Conservation (phyloP, 1,140 invertebrate species). For the Orius insidiosus region DNA sequence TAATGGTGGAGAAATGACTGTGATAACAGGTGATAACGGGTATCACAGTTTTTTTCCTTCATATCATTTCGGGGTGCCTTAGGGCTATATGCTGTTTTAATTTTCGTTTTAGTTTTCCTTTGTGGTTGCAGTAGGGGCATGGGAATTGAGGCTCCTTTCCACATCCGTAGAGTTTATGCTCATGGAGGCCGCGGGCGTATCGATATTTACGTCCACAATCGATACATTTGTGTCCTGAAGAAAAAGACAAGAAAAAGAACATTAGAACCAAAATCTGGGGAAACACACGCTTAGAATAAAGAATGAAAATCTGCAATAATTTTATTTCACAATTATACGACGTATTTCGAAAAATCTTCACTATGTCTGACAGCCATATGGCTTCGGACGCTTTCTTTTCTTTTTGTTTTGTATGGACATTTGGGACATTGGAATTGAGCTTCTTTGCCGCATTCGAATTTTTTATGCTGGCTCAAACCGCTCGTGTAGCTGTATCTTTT, state of each 20-base stretch:
- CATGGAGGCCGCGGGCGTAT: neutral
- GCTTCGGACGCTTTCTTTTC: conserved; percentile 24
- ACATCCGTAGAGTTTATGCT: conserved; percentile 10
- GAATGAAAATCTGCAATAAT: too few species aligned
- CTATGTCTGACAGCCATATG: conserved; percentile 5
- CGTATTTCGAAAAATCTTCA: too few species aligned
- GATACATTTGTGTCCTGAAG: neutral
- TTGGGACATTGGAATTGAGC: conserved; percentile 33
- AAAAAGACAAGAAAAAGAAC: conserved; percentile 19
- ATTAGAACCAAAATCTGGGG: conserved; percentile 30
- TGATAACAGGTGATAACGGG: too few species aligned
- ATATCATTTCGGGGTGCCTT: conserved; percentile 27
- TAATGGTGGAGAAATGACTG: too few species aligned
- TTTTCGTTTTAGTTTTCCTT: conserved; percentile 29
- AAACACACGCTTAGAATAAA: too few species aligned
- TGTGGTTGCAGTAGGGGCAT: conserved; percentile 27
- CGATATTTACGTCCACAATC: neutral
- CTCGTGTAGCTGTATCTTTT: conserved; percentile 43
- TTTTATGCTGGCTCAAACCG: conserved; percentile 26
- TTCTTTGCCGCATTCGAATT: conserved; percentile 37
- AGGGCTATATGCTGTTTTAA: conserved; percentile 1
- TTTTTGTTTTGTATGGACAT: conserved; percentile 34
- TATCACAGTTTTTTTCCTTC: too few species aligned
- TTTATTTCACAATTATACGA: too few species aligned
- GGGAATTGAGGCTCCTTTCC: conserved; percentile 19